These are phyloP conservation scores for Drosophila aldrichi DNA, from an alignment of 2,888 invertebrate genomes.

Conservation along the genomic window DNA sequence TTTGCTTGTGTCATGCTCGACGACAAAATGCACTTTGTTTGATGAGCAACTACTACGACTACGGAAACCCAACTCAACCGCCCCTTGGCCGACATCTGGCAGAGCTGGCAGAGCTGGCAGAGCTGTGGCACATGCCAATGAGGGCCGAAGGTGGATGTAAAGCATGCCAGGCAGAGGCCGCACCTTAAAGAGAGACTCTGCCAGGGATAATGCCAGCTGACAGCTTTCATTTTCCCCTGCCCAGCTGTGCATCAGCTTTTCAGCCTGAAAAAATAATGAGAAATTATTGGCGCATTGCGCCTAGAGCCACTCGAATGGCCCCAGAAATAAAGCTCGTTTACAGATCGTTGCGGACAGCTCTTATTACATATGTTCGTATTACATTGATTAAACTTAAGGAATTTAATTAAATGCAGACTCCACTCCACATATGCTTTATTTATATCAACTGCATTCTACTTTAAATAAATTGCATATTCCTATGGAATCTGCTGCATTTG, in stretches of 20 bases:
- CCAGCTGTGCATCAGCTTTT: slow-evolving; percentile 40
- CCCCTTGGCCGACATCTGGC: slow-evolving; percentile 10
- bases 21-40: slow-evolving; percentile 62
- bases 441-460: neutral
- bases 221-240: slow-evolving; percentile 21
- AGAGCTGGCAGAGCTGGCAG: neutral
- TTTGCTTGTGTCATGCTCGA: slow-evolving; percentile 31
- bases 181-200: slow-evolving; percentile 25
- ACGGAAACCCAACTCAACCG: neutral
- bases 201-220: slow-evolving; percentile 31
- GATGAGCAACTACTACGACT: slow-evolving; percentile 46
- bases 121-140: slow-evolving; percentile 26
- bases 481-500: neutral
- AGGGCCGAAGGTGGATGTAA: slow-evolving; percentile 15
- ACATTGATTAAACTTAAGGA: neutral
- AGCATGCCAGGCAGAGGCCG: neutral
- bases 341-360: slow-evolving; percentile 8
- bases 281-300: slow-evolving; percentile 59
- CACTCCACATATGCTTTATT: neutral
- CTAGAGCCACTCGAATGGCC: slow-evolving; percentile 12
- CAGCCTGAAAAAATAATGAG: slow-evolving; percentile 57
- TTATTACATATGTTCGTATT: neutral
- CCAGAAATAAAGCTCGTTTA: neutral
- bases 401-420: neutral
- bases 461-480: neutral